Conservation (phyloP, 1,140 invertebrate species). For the Cephus cinctus region DNA sequence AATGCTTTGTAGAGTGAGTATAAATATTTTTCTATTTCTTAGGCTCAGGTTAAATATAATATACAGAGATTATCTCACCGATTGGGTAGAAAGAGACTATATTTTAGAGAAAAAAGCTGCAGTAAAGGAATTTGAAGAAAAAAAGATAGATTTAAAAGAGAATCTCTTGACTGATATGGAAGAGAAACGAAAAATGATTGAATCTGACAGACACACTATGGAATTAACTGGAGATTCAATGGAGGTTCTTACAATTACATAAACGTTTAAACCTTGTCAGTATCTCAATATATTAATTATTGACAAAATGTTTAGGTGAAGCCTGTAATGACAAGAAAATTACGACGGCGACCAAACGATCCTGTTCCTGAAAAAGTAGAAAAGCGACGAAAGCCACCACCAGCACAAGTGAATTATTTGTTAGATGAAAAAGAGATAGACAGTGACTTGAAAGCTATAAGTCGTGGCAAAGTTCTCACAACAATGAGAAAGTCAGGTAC, state of each 20-base stretch:
- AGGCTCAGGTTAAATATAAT: slow-evolving; percentile 78
- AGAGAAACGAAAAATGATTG: slow-evolving; percentile 87
- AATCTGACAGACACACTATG: slow-evolving; percentile 81
- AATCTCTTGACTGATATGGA: slow-evolving; percentile 89
- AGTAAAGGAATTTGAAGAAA: slow-evolving; percentile 91
- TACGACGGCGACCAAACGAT: slow-evolving; percentile 89
- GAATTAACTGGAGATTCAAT: slow-evolving; percentile 86
- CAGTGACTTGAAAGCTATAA: slow-evolving; percentile 82
- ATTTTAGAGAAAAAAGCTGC: slow-evolving; percentile 84
- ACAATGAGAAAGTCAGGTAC: slow-evolving; percentile 57
- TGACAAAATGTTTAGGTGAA: slow-evolving; percentile 58
- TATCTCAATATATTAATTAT: neutral
- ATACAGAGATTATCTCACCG: slow-evolving; percentile 79
- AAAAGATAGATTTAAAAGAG: slow-evolving; percentile 89
- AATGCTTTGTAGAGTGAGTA: neutral
- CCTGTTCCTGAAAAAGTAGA: slow-evolving; percentile 80
- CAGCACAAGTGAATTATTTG: slow-evolving; percentile 80
- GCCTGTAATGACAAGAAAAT: slow-evolving; percentile 79
- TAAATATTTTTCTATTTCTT: slow-evolving; percentile 16
- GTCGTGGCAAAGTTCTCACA: slow-evolving; percentile 62
- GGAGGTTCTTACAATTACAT: too few species aligned
- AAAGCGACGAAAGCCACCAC: slow-evolving; percentile 77
- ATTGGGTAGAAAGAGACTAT: slow-evolving; percentile 86
- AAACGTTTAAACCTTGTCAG: too few species aligned
- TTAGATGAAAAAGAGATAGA: slow-evolving; percentile 89